Base-by-base conservation (phyloP, 2,888 invertebrate genomes). In the Ceriagrion tenellum region DNA sequence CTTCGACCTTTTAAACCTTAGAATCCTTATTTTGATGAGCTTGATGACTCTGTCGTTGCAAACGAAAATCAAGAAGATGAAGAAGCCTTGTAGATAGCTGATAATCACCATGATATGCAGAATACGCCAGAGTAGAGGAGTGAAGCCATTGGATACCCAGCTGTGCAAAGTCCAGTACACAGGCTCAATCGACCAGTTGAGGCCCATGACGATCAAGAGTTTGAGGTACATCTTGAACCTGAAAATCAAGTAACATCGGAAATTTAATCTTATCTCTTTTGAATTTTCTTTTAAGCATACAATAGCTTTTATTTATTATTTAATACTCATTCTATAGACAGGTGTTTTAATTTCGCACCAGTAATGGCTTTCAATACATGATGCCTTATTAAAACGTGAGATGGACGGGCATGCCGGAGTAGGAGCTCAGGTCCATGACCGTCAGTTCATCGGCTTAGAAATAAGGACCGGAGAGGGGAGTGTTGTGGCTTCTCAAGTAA, bases 21-120 rank as follows among this genome's bases (percentile, higher is more conserved):
- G 26, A n/a, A 69, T 47, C 63, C 93, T 93, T 16, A 93, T 47
- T 93, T 69, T 26, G 8, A 97, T 96, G 91, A 97, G 96, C 95
- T 97, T 97, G 96, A 97, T 97, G 13, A 97, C 97, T 96, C 97
- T 97, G 96, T 97, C 97, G 96, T 98, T 98, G 97, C 98, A 97
- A 63, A 98, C 98, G 96, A 98, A 98, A 95, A 98, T 97, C 96
- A 98, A 97, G 96, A 98, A 98, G 95, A 98, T 98, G 96, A 98
- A 97, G 56, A 97, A 96, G 0, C 98, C 98, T 89, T 93, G 93
- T 35, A 93, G 69, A 18, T 93, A 93, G 47, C 69, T 93, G 69
- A 93, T 69, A 35, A 93, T 93, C 47, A 93, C 93, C 93, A 93
- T 93, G 69, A 69, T 74, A 47, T 98, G 97, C 59, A 97, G 97